Base-by-base conservation (phyloP, 2,113 vertebrate species). In the Onychostoma macrolepis region DNA sequence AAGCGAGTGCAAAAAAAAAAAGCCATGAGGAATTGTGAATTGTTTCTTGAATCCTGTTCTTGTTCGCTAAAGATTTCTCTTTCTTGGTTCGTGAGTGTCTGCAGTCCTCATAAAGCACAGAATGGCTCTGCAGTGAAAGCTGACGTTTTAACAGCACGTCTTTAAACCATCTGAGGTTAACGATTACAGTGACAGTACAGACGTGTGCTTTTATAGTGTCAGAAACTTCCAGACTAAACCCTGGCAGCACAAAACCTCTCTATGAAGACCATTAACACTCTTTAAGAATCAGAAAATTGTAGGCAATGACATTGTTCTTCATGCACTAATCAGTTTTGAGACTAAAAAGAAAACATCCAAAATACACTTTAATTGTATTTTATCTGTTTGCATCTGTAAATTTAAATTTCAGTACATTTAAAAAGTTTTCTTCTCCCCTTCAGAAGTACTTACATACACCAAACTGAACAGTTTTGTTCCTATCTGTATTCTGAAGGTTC, bases 161-260 rank as follows among this genome's bases (percentile, higher is more conserved):
- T 67, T 69, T 69, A 86, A 82, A 56, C 41, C 50, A 28, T 19
- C 72, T 15, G 41, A 88, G 84, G 87, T 78, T 65, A 86, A 86
- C 65, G 69, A 71, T 56, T 43, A 30, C 58, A 65, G 79, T 24
- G 26, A 21, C n/a, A 56, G 65, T 77, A 83, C 30, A 45, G 63
- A 65, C 74, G 26, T 36, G 53, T 48, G 28, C 30, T 75, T 88
- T 81, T 81, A 88, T 38, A 30, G 79, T 28, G 53, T 85, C 36
- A 61, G 61, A 36, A 41, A 17, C 17, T 10, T 45, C 75, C 56
- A 63, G 21, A 24, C 13, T 6, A 8, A 30, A 61, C 50, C 67
- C 67, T 21, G 11, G 38, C 28, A 4, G 19, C 9, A 15, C 74
- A 13, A 36, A 80, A 41, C 17, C 26, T 21, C 21, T 13, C 13